phyloP scores from a whole-genome alignment of 2,888 invertebrate genomes.

The Osmoderma eremita region DNA sequence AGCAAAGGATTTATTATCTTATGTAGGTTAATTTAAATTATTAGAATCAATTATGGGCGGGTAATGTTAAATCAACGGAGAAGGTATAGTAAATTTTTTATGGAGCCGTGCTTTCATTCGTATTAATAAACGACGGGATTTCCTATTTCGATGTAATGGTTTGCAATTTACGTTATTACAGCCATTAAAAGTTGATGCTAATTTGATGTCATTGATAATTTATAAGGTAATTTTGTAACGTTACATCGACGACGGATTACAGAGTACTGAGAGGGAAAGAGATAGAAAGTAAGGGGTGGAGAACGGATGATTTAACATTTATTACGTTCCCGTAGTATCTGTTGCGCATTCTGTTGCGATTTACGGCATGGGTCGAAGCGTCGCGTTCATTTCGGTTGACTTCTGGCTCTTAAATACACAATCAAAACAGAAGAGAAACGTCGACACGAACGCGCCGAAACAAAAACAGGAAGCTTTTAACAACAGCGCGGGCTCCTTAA shows the following conservation, averaged over 20 bases:
- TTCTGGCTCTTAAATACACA: slow-evolving; percentile 20
- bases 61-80: no score
- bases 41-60: no score
- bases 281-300: neutral
- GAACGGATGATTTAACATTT: slow-evolving; percentile 21
- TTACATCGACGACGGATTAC: neutral
- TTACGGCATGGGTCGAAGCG: slow-evolving; percentile 3
- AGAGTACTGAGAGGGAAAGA: neutral
- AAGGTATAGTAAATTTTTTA: slow-evolving; percentile 7
- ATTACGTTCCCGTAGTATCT: slow-evolving; percentile 22
- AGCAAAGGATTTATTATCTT: no score
- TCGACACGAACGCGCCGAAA: neutral
- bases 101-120: neutral
- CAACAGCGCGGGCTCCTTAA: slow-evolving; percentile 6
- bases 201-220: slow-evolving; percentile 35
- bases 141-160: slow-evolving; percentile 13
- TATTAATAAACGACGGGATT: neutral
- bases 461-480: slow-evolving; percentile 34
- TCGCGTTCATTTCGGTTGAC: slow-evolving; percentile 1
- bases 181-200: slow-evolving; percentile 27
- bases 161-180: slow-evolving; percentile 31
- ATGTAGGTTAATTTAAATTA: no score
- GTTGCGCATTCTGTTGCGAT: neutral
- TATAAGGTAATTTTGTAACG: slow-evolving; percentile 21
- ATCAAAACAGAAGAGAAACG: slow-evolving; percentile 16